Evolutionary conservation across 2,888 invertebrate species (phyloP), one percentile per base, ranked within the genome.

Genomic region (Mongoloraphidia duomilia): DNA sequence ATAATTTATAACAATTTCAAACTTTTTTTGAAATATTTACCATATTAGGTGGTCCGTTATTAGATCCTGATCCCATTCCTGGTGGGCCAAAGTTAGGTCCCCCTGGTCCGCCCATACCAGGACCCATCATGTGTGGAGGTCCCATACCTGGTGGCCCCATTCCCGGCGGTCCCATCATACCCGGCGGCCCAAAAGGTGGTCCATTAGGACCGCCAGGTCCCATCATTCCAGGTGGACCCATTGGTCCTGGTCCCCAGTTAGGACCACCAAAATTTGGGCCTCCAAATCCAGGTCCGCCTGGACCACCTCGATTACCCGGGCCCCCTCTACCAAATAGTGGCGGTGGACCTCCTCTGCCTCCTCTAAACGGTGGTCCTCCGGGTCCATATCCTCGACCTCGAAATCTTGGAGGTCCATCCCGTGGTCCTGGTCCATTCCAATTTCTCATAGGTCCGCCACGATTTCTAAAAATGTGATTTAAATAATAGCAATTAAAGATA

Each of bases 161-260:
- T 17, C 58, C 58, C 36, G 58, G 58, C 9, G 58, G 58, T 1
- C 73, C 74, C 74, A 75, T 75, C 70, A 75, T 70, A 53, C 72
- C 73, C 0, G 76, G 77, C 33, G 67, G 68, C 46, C 67, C 67
- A 54, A 63, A 59, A 1, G 73, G 72, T 0, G 73, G 73, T 0
- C 75, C 74, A 65, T 74, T 73, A 1, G 75, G 75, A 0, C 76
- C 76, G 8, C 72, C 73, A 0, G 76, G 74, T 1, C 75, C 76
- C 73, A 74, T 73, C 73, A 74, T 73, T 68, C 70, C 77, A 34
- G 79, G 70, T 17, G 76, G 75, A 0, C 75, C 74, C 38, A 74
- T 75, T 0, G 76, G 76, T 68, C 73, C 75, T 26, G 79, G 79
- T 11, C 80, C 82, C 83, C 84, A 85, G 63, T 80, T 84, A 12